Base-by-base conservation (phyloP, 2,113 vertebrate genomes). In the Cariama cristata region DNA sequence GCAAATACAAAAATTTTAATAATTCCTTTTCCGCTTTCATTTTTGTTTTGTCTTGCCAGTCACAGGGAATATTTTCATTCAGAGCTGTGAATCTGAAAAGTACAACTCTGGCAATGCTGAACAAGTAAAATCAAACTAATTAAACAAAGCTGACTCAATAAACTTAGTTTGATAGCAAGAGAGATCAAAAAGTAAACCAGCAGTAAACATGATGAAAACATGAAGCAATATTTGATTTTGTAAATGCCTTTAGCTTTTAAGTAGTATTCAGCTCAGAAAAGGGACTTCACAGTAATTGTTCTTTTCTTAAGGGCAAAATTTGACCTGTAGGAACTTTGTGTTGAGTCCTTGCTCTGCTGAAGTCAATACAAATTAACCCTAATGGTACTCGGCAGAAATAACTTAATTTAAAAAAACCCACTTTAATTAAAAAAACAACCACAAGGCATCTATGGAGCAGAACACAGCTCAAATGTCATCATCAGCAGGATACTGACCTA, bases 111-210 rank as follows among this genome's bases (percentile, higher is more conserved):
- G 92, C 94, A 96, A 59, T 45, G 83, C 53, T 74, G 68, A 94
- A 88, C 66, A 86, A 94, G 82, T 87, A 71, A 88, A 93, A 93
- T 93, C 77, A 81, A 97, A 94, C 64, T 77, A 95, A 96, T 96
- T 90, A 74, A 92, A 94, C 79, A 88, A 89, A 97, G 79, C 83
- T 79, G 88, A 91, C 64, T 95, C 86, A 75, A 63, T 71, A 91
- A 96, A 91, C 72, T 88, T 86, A 71, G 85, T 62, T 35, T 77
- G 32, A 84, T 44, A 74, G 75, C 22, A 71, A 74, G 53, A 92
- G n/a, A 63, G 14, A 86, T 49, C 40, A 91, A 67, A 76, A 84
- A 86, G 55, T 23, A 93, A 95, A 92, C 21, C 23, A 93, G 8
- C 15, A 71, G 40, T 66, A 92, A 91, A 82, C 28, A 83, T 17